Percentiles rank a stretch among this genome's conserved stretches.
phyloP scores from a whole-genome alignment of 2,113 vertebrate species.

The Pimephales promelas region DNA sequence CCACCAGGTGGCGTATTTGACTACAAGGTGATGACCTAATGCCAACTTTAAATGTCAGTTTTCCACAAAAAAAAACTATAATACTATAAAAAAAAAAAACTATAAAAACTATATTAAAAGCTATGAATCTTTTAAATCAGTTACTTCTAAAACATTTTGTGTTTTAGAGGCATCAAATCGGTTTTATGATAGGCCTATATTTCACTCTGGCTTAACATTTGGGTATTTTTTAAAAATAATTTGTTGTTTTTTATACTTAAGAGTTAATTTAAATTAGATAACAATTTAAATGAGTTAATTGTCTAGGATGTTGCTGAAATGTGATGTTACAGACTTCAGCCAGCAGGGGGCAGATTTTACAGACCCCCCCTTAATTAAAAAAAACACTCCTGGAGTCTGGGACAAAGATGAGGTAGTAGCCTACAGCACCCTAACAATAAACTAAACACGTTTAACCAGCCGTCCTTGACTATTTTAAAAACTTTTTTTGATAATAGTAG shows the following conservation, averaged over 20 bases:
- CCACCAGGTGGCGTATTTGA: constrained; percentile 67
- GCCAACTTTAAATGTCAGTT: background rate
- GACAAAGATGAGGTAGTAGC: constrained; percentile 70
- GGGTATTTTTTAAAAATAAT: background rate
- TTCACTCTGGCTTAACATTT: background rate
- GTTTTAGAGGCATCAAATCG: background rate
- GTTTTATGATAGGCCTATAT: background rate
- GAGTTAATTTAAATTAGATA: background rate
- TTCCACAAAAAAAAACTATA: too few relatives aligned
- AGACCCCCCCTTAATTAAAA: constrained; percentile 55
- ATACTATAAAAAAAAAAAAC: too few relatives aligned
- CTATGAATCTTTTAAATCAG: background rate
- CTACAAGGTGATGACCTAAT: background rate
- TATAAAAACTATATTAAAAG: background rate
- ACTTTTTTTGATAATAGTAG: constrained; percentile 22
- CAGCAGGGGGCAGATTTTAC: constrained; percentile 69
- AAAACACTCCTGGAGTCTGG: constrained; percentile 60
- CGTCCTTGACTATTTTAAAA: constrained; percentile 29
- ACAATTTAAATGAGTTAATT: background rate
- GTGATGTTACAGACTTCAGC: constrained; percentile 48
- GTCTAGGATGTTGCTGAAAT: constrained; percentile 46
- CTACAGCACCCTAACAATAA: constrained; percentile 73
- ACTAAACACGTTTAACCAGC: background rate
- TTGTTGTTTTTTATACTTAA: background rate
- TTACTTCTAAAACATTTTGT: background rate